Evolutionary conservation across 2,888 invertebrate species (phyloP).

Genomic region (Himalopsyche japonica): DNA sequence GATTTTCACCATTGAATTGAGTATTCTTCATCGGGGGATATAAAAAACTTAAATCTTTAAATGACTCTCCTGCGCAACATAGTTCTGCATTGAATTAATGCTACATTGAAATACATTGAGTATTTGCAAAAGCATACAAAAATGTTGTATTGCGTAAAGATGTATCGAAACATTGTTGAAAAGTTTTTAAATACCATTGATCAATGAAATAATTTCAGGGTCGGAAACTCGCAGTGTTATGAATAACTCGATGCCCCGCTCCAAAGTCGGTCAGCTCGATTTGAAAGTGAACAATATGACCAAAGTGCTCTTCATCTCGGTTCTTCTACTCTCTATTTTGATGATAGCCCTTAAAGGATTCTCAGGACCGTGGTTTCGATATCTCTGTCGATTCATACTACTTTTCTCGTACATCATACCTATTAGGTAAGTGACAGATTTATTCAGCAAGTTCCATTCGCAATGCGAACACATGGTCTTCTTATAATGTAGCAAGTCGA

Average conservation of each 20-base stretch:
- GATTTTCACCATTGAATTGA: too few species aligned
- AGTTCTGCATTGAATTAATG: too few species aligned
- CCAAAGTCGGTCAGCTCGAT: conserved; percentile 95
- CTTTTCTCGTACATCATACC: conserved; percentile 99
- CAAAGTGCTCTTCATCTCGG: conserved; percentile 90
- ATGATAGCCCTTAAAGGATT: conserved; percentile 98
- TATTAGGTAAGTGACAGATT: conserved; percentile 68
- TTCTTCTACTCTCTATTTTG: conserved; percentile 85
- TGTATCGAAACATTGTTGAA: too few species aligned
- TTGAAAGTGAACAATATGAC: conserved; percentile 96
- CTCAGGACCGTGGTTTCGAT: conserved; percentile 93
- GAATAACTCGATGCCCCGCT: conserved; percentile 96
- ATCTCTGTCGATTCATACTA: conserved; percentile 94
- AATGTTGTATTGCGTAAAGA: too few species aligned
- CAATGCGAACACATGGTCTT: too few species aligned
- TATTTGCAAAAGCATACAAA: too few species aligned
- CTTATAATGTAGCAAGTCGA: too few species aligned
- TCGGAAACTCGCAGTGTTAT: conserved; percentile 96
- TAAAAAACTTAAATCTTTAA: too few species aligned
- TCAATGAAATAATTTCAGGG: conserved; percentile 58
- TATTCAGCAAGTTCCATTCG: background rate
- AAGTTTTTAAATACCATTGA: too few species aligned
- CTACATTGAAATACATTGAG: too few species aligned
- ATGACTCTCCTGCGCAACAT: too few species aligned
- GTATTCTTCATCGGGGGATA: too few species aligned